These are phyloP conservation scores for Platycheirus rosarum DNA, from an alignment of 2,888 invertebrate species.

Conservation along the genomic window DNA sequence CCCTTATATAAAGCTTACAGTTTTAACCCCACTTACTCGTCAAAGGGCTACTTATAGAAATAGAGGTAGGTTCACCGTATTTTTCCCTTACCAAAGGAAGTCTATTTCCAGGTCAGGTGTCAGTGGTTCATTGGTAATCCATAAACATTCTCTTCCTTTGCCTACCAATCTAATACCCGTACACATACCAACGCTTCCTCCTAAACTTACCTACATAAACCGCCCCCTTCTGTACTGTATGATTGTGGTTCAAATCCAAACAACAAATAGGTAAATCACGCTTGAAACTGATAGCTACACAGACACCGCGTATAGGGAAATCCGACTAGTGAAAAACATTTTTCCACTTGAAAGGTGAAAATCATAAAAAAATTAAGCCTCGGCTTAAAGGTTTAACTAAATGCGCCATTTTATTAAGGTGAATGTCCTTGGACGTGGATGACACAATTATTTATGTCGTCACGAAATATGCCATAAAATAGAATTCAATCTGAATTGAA, in stretches of 20 bases:
- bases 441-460: conserved; percentile 50
- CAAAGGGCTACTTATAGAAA: background rate
- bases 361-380: conserved; percentile 32
- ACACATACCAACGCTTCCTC: background rate
- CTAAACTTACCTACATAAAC: background rate
- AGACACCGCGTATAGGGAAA: conserved; percentile 27
- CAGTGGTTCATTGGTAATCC: conserved; percentile 34
- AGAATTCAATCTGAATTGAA: conserved; percentile 34
- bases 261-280: conserved; percentile 51
- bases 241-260: conserved; percentile 17
- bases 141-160: conserved; percentile 36
- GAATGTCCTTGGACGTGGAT: conserved; percentile 48
- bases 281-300: conserved; percentile 39
- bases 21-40: conserved; percentile 3
- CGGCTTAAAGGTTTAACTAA: conserved; percentile 51
- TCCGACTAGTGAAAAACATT: conserved; percentile 55
- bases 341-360: conserved; percentile 57
- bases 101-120: conserved; percentile 57
- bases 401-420: conserved; percentile 22
- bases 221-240: too few species aligned
- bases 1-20: background rate
- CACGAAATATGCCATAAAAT: conserved; percentile 29
- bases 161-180: conserved; percentile 23
- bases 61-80: conserved; percentile 10
- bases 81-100: conserved; percentile 14